A percentile compares a stretch with the other conserved stretches of the same genome.
These are phyloP conservation scores for Simalia tracyae DNA, from an alignment of 2,797 vertebrate genomes.

Conservation along the genomic window DNA sequence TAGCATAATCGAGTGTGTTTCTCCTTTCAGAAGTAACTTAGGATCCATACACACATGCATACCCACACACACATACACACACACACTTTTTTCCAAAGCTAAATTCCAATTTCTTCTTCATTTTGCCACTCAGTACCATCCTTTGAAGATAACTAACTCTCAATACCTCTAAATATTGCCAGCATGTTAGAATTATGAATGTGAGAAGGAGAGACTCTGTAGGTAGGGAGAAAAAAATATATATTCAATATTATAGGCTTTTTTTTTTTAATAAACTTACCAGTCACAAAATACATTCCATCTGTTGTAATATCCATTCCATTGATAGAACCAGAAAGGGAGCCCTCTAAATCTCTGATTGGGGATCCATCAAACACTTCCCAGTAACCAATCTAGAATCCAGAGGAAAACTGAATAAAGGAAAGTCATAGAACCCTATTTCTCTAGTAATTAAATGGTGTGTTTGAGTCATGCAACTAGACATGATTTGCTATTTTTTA, in stretches of 20 bases:
- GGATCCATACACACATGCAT: too few relatives aligned
- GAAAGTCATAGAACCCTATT: not conserved
- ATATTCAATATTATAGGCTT: not conserved
- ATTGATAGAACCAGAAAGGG: constrained; percentile 82
- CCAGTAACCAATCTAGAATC: constrained; percentile 85
- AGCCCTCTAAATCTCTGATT: constrained; percentile 83
- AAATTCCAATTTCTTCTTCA: not conserved
- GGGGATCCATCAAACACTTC: constrained; percentile 80
- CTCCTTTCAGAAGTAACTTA: not conserved
- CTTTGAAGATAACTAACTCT: not conserved
- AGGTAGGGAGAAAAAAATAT: not conserved
- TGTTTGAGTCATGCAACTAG: not conserved
- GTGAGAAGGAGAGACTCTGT: not conserved
- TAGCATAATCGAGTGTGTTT: too few relatives aligned
- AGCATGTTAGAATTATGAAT: not conserved
- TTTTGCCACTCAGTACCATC: not conserved
- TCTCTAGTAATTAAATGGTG: not conserved
- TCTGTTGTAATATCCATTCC: constrained; percentile 83
- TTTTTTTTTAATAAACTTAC: constrained; percentile 61
- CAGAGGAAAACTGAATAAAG: constrained; percentile 22
- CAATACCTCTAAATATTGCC: not conserved
- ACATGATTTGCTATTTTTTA: not conserved
- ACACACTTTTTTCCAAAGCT: not conserved
- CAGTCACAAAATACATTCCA: constrained; percentile 83
- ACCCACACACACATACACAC: too few relatives aligned